phyloP scores from a whole-genome alignment of 2,888 invertebrate genomes.

The Nymphalis polychloros region DNA sequence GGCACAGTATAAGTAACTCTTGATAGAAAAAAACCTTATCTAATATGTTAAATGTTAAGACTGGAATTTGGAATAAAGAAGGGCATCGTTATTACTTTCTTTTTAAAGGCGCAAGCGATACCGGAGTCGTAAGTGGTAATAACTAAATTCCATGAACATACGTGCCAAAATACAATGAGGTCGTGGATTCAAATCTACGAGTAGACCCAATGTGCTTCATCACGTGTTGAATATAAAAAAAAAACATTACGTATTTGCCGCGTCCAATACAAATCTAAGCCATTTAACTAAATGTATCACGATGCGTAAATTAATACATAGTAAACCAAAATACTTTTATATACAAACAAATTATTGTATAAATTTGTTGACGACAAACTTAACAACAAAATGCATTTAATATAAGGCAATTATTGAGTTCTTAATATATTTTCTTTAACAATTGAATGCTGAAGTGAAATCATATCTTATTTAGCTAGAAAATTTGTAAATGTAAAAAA shows the following conservation, averaged over 20 bases:
- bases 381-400: too few species aligned
- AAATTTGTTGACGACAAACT: too few species aligned
- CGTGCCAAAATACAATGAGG: conserved; percentile 18
- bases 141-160: conserved; percentile 14
- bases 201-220: conserved; percentile 12
- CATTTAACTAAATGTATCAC: background rate
- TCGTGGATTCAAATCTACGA: conserved; percentile 16
- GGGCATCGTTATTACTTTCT: conserved; percentile 3
- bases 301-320: background rate
- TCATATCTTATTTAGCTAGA: too few species aligned
- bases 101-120: conserved; percentile 4
- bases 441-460: too few species aligned
- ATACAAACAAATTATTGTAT: background rate
- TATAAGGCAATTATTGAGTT: too few species aligned
- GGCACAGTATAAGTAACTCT: too few species aligned
- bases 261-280: background rate
- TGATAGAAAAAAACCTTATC: too few species aligned
- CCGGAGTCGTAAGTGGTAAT: conserved; percentile 18
- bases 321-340: background rate
- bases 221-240: conserved; percentile 20
- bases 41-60: background rate
- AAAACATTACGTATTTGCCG: conserved; percentile 1
- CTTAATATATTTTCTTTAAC: too few species aligned
- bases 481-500: too few species aligned
- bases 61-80: background rate